Conservation (phyloP, 2,888 invertebrate species). For the Tipula lateralis region DNA sequence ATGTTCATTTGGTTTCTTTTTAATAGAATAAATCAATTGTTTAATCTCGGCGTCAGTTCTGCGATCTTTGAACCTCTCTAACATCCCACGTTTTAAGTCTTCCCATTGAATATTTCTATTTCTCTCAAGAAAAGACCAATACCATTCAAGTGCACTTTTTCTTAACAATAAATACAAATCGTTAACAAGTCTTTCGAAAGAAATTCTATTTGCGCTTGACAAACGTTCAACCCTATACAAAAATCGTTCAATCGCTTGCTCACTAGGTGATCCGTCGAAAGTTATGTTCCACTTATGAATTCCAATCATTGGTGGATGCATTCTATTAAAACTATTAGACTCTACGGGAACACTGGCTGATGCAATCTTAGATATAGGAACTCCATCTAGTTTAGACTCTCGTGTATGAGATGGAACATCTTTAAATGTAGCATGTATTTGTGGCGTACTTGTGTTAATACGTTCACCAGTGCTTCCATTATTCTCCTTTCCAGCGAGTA, state of each 20-base stretch:
- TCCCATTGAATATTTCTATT: neutral
- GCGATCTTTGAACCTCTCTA: neutral
- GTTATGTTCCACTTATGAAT: neutral
- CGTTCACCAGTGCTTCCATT: too few species aligned
- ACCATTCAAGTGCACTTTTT: too few species aligned
- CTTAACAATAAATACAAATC: neutral
- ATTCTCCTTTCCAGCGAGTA: too few species aligned
- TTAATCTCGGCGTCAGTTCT: neutral
- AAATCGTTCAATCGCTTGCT: neutral
- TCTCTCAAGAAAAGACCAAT: neutral
- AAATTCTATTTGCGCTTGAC: too few species aligned
- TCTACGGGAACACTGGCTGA: too few species aligned
- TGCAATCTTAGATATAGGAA: too few species aligned
- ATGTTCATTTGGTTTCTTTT: neutral
- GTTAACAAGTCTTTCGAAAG: neutral
- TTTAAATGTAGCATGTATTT: neutral
- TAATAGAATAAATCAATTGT: neutral
- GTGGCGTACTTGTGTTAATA: too few species aligned
- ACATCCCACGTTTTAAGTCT: neutral
- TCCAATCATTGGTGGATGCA: too few species aligned
- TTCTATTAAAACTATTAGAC: neutral
- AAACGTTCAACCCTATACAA: neutral
- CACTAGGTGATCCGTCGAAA: neutral
- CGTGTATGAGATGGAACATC: too few species aligned
- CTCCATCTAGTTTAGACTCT: too few species aligned